Percentiles rank a stretch among this genome's conserved stretches.
These are phyloP conservation scores for Drosophila helvetica DNA, from an alignment of 2,888 invertebrate species.

Conservation along the genomic window DNA sequence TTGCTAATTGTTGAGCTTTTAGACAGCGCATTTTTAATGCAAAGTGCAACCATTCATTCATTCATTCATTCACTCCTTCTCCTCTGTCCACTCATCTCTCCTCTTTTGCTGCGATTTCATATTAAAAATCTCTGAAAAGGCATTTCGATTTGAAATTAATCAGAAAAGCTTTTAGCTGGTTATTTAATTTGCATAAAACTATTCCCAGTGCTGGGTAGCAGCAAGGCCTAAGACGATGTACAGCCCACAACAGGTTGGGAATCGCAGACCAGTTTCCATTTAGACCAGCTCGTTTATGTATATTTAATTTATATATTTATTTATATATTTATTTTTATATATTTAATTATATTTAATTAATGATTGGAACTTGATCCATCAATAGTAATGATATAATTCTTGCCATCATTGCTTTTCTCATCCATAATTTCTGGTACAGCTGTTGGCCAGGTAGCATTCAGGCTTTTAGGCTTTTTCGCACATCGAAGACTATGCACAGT, in stretches of 20 bases:
- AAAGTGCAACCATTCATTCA: constrained; percentile 61
- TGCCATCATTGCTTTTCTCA: no score
- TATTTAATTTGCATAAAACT: constrained; percentile 6
- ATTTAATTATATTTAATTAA: no score
- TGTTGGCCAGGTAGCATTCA: neutral
- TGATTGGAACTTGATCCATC: no score
- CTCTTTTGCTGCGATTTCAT: constrained; percentile 38
- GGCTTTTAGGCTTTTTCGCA: no score
- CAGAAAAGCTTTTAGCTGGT: constrained; percentile 34
- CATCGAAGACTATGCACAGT: no score
- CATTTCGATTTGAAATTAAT: constrained; percentile 50
- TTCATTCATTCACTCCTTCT: constrained; percentile 13
- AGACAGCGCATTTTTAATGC: constrained; percentile 75
- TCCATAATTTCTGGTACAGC: neutral
- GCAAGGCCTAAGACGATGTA: neutral
- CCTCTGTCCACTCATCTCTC: neutral
- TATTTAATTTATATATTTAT: no score
- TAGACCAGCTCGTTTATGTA: no score
- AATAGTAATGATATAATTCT: no score
- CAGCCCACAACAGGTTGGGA: no score
- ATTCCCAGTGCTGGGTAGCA: neutral
- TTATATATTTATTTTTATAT: no score
- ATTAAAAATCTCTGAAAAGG: constrained; percentile 52
- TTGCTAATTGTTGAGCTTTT: constrained; percentile 80
- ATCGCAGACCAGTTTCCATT: no score